These are phyloP conservation scores for Caenorhabditis imperialis DNA, from an alignment of 2,888 invertebrate species.

Conservation along the genomic window DNA sequence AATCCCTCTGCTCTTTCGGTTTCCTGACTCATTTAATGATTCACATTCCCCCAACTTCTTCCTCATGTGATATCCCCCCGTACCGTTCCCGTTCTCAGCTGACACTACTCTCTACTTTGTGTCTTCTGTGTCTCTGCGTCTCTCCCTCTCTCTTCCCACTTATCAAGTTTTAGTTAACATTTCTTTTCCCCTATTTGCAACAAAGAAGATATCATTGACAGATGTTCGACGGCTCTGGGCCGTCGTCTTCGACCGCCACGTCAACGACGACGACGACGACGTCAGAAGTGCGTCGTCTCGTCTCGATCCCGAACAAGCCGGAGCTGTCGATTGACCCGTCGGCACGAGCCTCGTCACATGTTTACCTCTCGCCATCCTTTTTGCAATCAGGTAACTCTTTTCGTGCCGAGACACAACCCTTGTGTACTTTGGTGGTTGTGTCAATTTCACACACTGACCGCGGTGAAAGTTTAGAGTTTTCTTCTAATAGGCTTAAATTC, in stretches of 20 bases:
- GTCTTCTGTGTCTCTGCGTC: slow-evolving; percentile 1
- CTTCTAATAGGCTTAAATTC: too few relatives aligned
- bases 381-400: slow-evolving; percentile 52
- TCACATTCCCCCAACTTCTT: neutral
- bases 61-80: neutral
- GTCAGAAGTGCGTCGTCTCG: slow-evolving; percentile 12
- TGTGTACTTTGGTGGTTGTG: slow-evolving; percentile 2
- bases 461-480: too few relatives aligned
- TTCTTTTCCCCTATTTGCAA: neutral
- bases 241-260: slow-evolving; percentile 8
- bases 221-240: slow-evolving; percentile 51
- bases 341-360: slow-evolving; percentile 60
- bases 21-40: neutral
- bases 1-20: too few relatives aligned
- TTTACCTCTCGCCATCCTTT: slow-evolving; percentile 64
- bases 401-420: neutral
- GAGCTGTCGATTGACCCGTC: slow-evolving; percentile 62
- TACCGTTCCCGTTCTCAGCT: slow-evolving; percentile 10
- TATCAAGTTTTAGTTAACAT: slow-evolving; percentile 3
- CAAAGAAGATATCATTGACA: slow-evolving; percentile 4
- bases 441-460: too few relatives aligned
- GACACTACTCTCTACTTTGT: neutral
- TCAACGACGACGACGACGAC: slow-evolving; percentile 12
- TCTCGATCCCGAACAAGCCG: slow-evolving; percentile 69
- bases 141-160: neutral